Evolutionary conservation across 2,113 vertebrate genomes (phyloP).

Genomic region (Megaceryle maxima): DNA sequence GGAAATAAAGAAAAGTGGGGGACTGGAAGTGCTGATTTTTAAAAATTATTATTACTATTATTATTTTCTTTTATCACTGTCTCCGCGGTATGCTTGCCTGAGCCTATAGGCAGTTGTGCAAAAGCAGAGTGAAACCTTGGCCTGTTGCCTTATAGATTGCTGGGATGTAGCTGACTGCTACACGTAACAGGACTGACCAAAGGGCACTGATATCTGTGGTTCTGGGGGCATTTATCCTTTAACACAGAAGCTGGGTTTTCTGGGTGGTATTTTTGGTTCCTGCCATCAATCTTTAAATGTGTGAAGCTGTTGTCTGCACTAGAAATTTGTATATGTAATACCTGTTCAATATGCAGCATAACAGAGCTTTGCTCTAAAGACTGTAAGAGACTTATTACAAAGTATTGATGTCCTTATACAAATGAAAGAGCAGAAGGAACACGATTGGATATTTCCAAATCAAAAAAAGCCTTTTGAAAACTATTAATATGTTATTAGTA

Average conservation of each 20-base stretch:
- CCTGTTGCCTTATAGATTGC: too few relatives aligned
- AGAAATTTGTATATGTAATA: background rate
- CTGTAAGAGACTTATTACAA: background rate
- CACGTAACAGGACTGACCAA: accelerated
- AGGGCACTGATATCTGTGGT: background rate
- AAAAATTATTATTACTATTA: background rate
- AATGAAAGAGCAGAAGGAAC: background rate
- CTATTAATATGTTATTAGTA: background rate
- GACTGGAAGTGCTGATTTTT: background rate
- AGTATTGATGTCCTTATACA: background rate
- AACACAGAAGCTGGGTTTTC: background rate
- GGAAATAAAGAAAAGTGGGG: background rate
- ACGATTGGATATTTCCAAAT: background rate
- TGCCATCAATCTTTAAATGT: background rate
- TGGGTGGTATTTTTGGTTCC: background rate
- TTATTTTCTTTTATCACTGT: background rate
- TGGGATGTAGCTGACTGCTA: background rate
- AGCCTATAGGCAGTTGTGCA: background rate
- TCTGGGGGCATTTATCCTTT: background rate
- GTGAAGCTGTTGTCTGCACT: background rate
- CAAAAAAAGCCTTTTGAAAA: background rate
- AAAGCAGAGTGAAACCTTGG: background rate
- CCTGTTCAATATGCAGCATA: background rate
- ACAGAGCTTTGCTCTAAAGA: background rate
- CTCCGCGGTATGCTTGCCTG: background rate